Conservation (phyloP, 2,888 invertebrate species). For the Mesorhabditis spiculigera region DNA sequence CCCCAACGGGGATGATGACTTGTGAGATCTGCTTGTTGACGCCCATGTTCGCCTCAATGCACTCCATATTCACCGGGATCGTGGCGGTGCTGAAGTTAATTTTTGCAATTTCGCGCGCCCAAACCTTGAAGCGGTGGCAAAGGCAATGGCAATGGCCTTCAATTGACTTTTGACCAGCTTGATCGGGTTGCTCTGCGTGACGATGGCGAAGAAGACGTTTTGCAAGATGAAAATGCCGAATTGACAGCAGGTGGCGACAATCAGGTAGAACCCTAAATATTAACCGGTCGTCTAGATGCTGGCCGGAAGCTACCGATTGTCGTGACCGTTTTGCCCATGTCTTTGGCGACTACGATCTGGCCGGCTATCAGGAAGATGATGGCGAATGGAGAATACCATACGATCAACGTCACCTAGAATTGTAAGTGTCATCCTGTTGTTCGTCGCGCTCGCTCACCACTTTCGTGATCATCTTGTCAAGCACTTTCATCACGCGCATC, state of each 20-base stretch:
- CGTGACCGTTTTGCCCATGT: neutral
- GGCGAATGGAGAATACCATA: neutral
- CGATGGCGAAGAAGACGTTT: neutral
- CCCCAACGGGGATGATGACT: neutral
- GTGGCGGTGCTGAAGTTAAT: neutral
- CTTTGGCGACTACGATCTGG: neutral
- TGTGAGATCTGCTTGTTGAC: neutral
- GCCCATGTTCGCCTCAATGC: slow-evolving; percentile 3
- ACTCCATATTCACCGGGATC: neutral
- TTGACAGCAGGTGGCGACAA: neutral
- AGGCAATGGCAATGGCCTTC: neutral
- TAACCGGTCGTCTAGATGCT: neutral
- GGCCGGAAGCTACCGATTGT: neutral
- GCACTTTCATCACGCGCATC: neutral
- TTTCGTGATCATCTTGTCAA: neutral
- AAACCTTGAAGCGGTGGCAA: neutral
- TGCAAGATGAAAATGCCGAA: neutral
- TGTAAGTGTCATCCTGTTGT: too few species aligned
- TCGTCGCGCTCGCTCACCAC: too few species aligned
- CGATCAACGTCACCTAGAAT: neutral
- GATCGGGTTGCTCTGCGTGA: neutral
- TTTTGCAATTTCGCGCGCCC: neutral
- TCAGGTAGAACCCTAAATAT: neutral
- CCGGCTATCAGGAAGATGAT: neutral
- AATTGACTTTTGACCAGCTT: neutral